These are phyloP conservation scores for Barypeithes pellucidus DNA, from an alignment of 2,888 invertebrate species.

Conservation along the genomic window DNA sequence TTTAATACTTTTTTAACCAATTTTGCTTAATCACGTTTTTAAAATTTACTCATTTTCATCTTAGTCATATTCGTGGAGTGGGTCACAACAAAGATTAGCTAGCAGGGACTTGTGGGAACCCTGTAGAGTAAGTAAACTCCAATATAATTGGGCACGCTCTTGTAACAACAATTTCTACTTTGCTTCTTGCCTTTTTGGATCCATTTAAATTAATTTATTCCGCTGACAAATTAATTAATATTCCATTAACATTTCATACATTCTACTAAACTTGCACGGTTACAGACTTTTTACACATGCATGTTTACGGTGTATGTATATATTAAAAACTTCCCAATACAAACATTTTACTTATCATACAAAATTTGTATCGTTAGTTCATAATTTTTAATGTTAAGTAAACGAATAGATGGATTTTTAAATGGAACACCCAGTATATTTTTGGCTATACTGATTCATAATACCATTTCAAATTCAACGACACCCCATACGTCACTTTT, in stretches of 20 bases:
- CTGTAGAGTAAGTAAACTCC: conserved; percentile 68
- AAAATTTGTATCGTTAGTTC: no score
- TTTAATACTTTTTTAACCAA: background rate
- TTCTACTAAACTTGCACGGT: background rate
- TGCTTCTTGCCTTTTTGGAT: conserved; percentile 56
- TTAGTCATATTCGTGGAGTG: conserved; percentile 89
- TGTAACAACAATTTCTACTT: conserved; percentile 35
- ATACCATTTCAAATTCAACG: no score
- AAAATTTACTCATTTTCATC: conserved; percentile 51
- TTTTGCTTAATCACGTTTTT: conserved; percentile 1
- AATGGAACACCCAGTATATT: no score
- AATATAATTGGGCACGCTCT: conserved; percentile 28
- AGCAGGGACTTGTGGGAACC: conserved; percentile 77
- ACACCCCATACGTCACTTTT: no score
- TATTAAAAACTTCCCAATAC: no score
- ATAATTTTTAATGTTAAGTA: no score
- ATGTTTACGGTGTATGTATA: no score
- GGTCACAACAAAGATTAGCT: conserved; percentile 84
- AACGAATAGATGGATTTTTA: no score
- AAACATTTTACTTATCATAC: no score
- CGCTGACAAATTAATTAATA: background rate
- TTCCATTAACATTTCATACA: background rate
- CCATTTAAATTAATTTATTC: background rate
- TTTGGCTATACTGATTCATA: no score
- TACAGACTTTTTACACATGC: background rate